Evolutionary conservation across 2,113 vertebrate species (phyloP).

Genomic region (Prolemur simus): DNA sequence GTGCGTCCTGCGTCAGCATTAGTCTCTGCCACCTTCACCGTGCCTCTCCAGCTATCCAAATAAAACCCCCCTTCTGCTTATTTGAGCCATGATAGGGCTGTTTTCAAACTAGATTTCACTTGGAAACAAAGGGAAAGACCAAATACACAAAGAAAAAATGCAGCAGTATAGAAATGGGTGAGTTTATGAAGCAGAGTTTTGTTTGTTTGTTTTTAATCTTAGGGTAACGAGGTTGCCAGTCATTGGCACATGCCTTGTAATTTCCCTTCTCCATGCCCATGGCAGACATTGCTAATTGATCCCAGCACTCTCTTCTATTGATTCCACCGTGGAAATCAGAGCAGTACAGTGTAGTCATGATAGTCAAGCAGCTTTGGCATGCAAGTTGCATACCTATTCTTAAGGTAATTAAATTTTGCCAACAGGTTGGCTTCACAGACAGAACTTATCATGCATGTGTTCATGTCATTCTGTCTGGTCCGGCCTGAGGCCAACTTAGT

Average conservation of each 20-base stretch:
- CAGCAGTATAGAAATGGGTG: not conserved
- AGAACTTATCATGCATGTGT: not conserved
- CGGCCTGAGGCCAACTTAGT: not conserved
- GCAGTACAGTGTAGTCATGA: not conserved
- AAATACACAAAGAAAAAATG: not conserved
- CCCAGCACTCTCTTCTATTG: not conserved
- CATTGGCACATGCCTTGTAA: rapidly evolving
- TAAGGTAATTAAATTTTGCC: not conserved
- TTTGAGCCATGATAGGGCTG: not conserved
- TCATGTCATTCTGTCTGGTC: not conserved
- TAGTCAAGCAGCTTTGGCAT: not conserved
- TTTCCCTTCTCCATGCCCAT: not conserved
- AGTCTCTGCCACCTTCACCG: not conserved
- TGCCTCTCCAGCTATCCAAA: not conserved
- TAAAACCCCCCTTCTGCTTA: not conserved
- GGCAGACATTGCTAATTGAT: not conserved
- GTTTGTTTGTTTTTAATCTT: not conserved
- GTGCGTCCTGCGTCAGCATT: not conserved
- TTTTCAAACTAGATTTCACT: not conserved
- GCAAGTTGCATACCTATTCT: not conserved
- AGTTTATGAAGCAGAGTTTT: not conserved
- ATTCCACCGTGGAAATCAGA: not conserved
- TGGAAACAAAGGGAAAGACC: not conserved
- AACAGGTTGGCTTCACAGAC: not conserved
- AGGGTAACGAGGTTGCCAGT: too few relatives aligned